Evolutionary conservation across 2,113 vertebrate species (phyloP).

Genomic region (Malurus cyaneus): DNA sequence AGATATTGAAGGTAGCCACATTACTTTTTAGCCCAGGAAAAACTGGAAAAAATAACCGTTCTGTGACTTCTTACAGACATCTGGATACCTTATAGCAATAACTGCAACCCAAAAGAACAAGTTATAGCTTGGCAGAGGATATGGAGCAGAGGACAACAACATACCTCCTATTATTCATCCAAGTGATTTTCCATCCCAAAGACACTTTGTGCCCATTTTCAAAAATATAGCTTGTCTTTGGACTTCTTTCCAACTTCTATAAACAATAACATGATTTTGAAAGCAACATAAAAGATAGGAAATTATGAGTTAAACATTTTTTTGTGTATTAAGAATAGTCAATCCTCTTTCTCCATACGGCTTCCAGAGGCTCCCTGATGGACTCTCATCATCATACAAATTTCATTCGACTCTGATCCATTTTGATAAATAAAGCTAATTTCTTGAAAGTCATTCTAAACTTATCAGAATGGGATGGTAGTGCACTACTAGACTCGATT

Average conservation of each 20-base stretch:
- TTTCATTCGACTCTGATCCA: background rate
- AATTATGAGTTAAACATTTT: background rate
- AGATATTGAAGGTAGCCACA: background rate
- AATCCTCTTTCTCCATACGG: background rate
- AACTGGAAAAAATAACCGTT: background rate
- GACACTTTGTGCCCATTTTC: background rate
- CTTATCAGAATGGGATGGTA: background rate
- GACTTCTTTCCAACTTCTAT: background rate
- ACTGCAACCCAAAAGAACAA: background rate
- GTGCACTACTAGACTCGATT: background rate
- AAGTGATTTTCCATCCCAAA: background rate
- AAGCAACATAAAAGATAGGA: background rate
- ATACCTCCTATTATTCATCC: background rate
- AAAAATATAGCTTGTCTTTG: background rate
- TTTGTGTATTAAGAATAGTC: background rate
- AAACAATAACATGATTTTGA: background rate
- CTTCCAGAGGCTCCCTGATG: background rate
- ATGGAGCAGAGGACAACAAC: background rate
- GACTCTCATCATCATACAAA: background rate
- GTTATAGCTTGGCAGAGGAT: background rate
- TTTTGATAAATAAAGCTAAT: background rate
- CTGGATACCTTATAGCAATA: background rate
- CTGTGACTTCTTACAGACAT: background rate
- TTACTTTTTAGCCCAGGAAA: background rate
- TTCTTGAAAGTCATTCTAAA: background rate